These are phyloP conservation scores for Drosophila tripunctata DNA, from an alignment of 2,888 invertebrate species.

Conservation along the genomic window DNA sequence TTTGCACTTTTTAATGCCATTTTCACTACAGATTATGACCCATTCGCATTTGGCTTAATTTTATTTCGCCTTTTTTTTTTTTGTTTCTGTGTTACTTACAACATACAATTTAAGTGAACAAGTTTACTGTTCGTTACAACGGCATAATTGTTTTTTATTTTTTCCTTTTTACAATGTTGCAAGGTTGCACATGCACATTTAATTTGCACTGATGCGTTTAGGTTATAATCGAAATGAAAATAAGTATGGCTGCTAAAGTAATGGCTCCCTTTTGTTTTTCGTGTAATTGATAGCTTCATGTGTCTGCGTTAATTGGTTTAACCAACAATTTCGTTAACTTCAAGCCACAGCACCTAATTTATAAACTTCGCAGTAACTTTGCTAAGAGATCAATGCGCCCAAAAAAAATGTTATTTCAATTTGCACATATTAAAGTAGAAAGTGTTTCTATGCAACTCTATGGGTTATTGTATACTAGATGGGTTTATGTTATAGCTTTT, in stretches of 20 bases:
- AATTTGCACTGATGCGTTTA: constrained; percentile 24
- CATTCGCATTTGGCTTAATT: constrained; percentile 35
- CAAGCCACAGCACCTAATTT: neutral
- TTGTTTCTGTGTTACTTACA: neutral
- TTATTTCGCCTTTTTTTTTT: neutral
- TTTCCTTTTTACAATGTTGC: constrained; percentile 10
- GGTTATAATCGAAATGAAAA: constrained; percentile 21
- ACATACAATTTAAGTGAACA: constrained; percentile 47
- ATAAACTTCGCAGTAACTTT: constrained; percentile 7
- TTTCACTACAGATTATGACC: constrained; percentile 61
- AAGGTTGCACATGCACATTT: constrained; percentile 20
- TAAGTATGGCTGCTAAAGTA: constrained; percentile 16
- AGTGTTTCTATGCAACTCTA: neutral
- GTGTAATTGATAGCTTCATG: constrained; percentile 18
- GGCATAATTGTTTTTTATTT: constrained; percentile 7
- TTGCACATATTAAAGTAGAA: neutral
- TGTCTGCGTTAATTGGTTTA: neutral
- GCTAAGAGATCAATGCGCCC: constrained; percentile 3
- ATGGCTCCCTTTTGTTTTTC: constrained; percentile 7
- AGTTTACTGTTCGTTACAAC: constrained; percentile 22
- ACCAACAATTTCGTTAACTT: neutral
- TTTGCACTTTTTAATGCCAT: constrained; percentile 64
- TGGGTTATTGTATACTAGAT: too few species aligned
- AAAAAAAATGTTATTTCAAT: neutral
- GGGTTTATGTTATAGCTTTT: too few species aligned